Evolutionary conservation across 37 sponge, comb jelly and placozoan genomes (phyloP).

Genomic region (Axinella damicornis): DNA sequence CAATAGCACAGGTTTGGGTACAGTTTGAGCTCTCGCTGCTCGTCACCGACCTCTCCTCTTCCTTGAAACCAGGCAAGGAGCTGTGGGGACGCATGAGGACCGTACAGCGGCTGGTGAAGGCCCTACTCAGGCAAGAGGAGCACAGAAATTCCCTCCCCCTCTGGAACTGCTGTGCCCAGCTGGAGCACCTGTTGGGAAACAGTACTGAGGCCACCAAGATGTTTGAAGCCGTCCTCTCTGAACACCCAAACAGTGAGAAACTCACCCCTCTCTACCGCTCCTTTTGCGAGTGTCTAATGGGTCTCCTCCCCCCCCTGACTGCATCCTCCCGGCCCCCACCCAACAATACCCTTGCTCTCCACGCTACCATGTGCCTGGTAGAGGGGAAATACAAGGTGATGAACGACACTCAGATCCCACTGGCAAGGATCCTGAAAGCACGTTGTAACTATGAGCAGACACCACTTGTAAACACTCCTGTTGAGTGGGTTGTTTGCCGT

Average conservation of each 20-base stretch:
- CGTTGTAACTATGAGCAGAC: neutral
- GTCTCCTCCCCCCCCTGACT: neutral
- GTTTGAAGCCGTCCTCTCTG: constrained; percentile 18
- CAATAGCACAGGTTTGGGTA: constrained; percentile 52
- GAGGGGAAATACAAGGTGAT: constrained; percentile 34
- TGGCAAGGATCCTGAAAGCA: constrained; percentile 30
- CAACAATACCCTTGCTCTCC: constrained; percentile 24
- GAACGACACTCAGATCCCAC: neutral
- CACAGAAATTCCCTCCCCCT: constrained; percentile 62
- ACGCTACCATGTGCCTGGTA: constrained; percentile 38
- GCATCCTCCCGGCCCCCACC: neutral
- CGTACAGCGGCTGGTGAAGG: constrained; percentile 59
- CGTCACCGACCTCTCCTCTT: neutral
- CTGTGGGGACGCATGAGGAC: constrained; percentile 12
- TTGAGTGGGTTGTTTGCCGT: constrained; percentile 23
- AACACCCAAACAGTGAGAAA: neutral
- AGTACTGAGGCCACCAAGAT: constrained; percentile 50
- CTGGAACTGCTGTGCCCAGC: constrained; percentile 68
- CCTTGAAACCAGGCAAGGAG: neutral
- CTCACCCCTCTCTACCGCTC: neutral
- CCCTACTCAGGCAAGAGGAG: constrained; percentile 42
- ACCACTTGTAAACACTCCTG: neutral
- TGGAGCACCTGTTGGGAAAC: constrained; percentile 56
- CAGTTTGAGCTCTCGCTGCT: constrained; percentile 31
- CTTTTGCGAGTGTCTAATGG: constrained; percentile 40